These are phyloP conservation scores for Brachionus angularis DNA, from an alignment of 1,140 invertebrate genomes.

Conservation along the genomic window DNA sequence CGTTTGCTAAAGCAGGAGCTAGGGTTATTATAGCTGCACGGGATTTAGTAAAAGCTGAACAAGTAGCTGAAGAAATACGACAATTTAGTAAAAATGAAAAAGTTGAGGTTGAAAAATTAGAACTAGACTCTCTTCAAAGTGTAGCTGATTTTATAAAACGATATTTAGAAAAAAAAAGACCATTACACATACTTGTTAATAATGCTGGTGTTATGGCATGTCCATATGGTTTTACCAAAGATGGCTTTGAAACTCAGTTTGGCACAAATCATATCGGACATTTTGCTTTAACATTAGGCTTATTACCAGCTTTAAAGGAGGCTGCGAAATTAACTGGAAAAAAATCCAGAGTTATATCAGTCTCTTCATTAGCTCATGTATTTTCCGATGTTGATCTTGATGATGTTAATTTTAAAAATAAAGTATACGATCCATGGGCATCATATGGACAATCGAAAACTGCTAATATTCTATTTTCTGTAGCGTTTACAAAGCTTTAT, in stretches of 20 bases:
- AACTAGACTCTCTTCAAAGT: slow-evolving; percentile 5
- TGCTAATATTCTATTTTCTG: slow-evolving; percentile 37
- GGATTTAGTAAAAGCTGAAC: slow-evolving; percentile 7
- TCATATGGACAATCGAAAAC: slow-evolving; percentile 48
- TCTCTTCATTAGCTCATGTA: slow-evolving; percentile 7
- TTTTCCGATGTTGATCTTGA: slow-evolving; percentile 41
- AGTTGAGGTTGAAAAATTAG: slow-evolving; percentile 5
- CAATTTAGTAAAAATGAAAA: slow-evolving; percentile 11
- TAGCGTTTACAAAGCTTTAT: slow-evolving; percentile 2
- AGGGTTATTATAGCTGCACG: background rate
- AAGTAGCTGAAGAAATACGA: slow-evolving; percentile 5
- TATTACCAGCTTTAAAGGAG: slow-evolving; percentile 3
- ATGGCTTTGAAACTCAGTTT: slow-evolving; percentile 51
- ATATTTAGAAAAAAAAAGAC: slow-evolving; percentile 3
- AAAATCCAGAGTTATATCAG: slow-evolving; percentile 16
- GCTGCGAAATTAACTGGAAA: background rate
- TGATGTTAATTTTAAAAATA: slow-evolving; percentile 44
- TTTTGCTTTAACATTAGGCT: slow-evolving; percentile 45
- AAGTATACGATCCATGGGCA: slow-evolving; percentile 16
- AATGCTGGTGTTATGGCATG: slow-evolving; percentile 43
- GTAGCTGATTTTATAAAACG: slow-evolving; percentile 3
- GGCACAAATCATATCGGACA: slow-evolving; percentile 53
- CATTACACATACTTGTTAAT: slow-evolving; percentile 7
- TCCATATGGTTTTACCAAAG: slow-evolving; percentile 40
- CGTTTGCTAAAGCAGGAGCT: slow-evolving; percentile 5